These are phyloP conservation scores for Odontesthes bonariensis DNA, from an alignment of 2,113 vertebrate genomes.

Conservation along the genomic window DNA sequence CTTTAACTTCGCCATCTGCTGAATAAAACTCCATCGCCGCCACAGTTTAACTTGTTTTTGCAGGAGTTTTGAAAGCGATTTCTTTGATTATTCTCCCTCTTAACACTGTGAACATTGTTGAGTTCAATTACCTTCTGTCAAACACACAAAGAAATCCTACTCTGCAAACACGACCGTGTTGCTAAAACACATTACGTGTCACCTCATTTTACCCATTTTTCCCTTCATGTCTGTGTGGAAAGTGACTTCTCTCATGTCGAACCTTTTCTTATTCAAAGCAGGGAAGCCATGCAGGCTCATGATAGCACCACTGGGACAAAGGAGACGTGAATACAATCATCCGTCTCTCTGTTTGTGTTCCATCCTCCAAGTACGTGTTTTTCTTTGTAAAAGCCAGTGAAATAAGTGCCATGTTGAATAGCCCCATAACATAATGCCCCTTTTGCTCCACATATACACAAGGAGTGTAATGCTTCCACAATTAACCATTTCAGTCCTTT, in stretches of 20 bases:
- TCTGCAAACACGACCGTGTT: constrained; percentile 23
- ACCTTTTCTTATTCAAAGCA: constrained; percentile 27
- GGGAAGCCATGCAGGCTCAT: constrained; percentile 60
- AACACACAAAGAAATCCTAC: not conserved
- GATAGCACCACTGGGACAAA: constrained; percentile 55
- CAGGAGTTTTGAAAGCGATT: constrained; percentile 7
- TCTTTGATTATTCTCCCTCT: constrained; percentile 14
- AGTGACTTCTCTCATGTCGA: constrained; percentile 30
- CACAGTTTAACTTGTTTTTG: not conserved
- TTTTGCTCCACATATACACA: too few relatives aligned
- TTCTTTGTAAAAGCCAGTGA: too few relatives aligned
- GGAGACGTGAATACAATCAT: constrained; percentile 18
- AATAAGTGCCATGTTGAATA: too few relatives aligned
- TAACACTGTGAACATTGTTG: constrained; percentile 4
- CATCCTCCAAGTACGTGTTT: too few relatives aligned
- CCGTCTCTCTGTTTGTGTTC: too few relatives aligned
- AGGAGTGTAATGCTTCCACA: too few relatives aligned
- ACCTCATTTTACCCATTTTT: constrained; percentile 42
- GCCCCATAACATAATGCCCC: too few relatives aligned
- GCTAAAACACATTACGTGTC: constrained; percentile 31
- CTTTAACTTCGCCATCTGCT: constrained; percentile 2
- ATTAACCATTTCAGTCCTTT: too few relatives aligned
- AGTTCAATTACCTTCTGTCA: constrained; percentile 14
- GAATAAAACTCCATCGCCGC: constrained; percentile 11
- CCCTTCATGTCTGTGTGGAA: constrained; percentile 29